Evolutionary conservation across 2,113 vertebrate species (phyloP).

Genomic region (Mormyrus iriodes): DNA sequence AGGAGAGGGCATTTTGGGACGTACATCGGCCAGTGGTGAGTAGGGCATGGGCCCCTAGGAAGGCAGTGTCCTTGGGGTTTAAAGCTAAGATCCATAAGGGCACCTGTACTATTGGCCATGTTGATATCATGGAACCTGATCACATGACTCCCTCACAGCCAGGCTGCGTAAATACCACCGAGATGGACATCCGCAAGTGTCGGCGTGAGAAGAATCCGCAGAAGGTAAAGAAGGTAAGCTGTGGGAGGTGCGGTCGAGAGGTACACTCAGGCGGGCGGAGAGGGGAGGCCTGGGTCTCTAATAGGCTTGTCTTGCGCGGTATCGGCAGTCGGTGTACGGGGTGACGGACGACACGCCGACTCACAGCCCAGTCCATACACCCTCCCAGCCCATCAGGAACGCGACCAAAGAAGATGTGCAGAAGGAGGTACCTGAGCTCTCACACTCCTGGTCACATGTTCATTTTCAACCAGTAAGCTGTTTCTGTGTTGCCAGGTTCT

Average conservation of each 20-base stretch:
- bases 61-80: not conserved
- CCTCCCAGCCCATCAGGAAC: conserved; percentile 74
- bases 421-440: conserved; percentile 66
- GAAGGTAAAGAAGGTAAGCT: conserved; percentile 86
- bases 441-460: not conserved
- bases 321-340: conserved; percentile 80
- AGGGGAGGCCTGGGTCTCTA: not conserved
- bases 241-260: not conserved
- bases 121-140: conserved; percentile 30
- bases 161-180: conserved; percentile 93
- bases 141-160: conserved; percentile 63
- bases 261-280: too few species aligned
- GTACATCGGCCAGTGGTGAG: conserved; percentile 94
- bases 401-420: conserved; percentile 83
- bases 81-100: not conserved
- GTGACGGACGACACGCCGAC: conserved; percentile 81
- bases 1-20: conserved; percentile 96
- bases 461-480: not conserved
- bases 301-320: conserved; percentile 6
- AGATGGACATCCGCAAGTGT: conserved; percentile 97
- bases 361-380: conserved; percentile 77
- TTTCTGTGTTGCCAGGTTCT: not conserved
- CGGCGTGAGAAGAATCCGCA: conserved; percentile 87
- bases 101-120: not conserved
- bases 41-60: not conserved